These are phyloP conservation scores for Coracias cyanogaster DNA, from an alignment of 2,797 vertebrate species.

Conservation along the genomic window DNA sequence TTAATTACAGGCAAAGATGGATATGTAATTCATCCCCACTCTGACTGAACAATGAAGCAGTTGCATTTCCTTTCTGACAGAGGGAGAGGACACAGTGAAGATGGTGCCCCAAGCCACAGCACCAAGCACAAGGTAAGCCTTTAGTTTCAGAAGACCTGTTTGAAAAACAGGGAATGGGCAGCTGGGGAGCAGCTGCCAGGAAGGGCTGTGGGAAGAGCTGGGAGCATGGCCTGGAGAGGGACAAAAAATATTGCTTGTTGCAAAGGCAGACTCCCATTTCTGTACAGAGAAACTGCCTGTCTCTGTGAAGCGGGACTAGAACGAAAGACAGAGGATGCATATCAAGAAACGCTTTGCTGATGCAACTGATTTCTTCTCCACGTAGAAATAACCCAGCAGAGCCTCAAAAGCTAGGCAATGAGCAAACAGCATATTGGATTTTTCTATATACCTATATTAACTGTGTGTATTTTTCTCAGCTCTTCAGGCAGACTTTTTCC, in stretches of 20 bases:
- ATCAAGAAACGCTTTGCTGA: neutral
- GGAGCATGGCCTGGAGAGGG: fast-evolving
- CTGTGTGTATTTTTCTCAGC: neutral
- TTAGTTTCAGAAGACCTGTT: neutral
- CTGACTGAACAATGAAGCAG: neutral
- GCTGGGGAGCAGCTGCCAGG: neutral
- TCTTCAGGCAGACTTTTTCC: neutral
- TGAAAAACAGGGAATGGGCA: neutral
- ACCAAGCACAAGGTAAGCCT: neutral
- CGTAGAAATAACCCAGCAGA: neutral
- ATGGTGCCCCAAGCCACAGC: neutral
- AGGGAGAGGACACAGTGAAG: neutral
- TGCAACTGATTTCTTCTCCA: neutral
- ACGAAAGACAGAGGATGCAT: neutral
- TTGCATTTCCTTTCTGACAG: neutral
- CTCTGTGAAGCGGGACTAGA: neutral
- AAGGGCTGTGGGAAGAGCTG: neutral
- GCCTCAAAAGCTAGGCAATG: neutral
- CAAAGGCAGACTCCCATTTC: neutral
- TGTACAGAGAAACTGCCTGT: neutral
- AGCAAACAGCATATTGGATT: neutral
- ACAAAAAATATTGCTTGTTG: neutral
- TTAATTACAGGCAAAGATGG: constrained; percentile 14
- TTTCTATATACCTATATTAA: neutral
- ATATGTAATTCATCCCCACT: constrained; percentile 4